phyloP scores from a whole-genome alignment of 2,797 vertebrate genomes.

The Gymnoscopelus microlampas region DNA sequence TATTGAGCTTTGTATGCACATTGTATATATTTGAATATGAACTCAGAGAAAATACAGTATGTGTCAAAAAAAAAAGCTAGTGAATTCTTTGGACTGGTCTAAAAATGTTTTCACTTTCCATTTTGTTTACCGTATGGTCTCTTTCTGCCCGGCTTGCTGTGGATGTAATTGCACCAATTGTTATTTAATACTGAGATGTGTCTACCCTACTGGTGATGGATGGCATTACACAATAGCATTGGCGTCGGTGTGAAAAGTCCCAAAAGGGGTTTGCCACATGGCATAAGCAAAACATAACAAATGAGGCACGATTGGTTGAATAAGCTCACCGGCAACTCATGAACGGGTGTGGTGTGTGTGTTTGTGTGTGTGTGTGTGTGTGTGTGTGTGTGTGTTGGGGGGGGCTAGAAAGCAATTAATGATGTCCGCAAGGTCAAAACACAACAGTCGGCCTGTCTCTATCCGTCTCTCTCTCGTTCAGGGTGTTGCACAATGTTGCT shows the following conservation, averaged over 20 bases:
- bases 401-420: constrained; percentile 32
- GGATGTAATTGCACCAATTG: constrained; percentile 11
- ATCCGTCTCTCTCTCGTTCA: constrained; percentile 6
- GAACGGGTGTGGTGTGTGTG: no score
- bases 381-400: not conserved
- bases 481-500: no score
- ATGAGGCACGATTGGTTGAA: constrained; percentile 40
- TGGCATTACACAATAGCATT: constrained; percentile 8
- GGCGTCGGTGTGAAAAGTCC: constrained; percentile 14
- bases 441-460: constrained; percentile 16
- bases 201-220: constrained; percentile 33
- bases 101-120: no score
- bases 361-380: no score
- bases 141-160: constrained; percentile 15
- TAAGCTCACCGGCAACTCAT: constrained; percentile 53
- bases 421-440: constrained; percentile 41
- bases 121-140: no score
- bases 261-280: constrained; percentile 18
- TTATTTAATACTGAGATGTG: constrained; percentile 29
- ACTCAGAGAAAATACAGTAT: no score
- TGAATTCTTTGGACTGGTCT: no score
- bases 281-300: constrained; percentile 48
- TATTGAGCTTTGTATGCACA: no score
- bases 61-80: no score
- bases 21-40: no score